Evolutionary conservation across 2,113 vertebrate species (phyloP), one percentile per base, ranked within the genome.

Genomic region (Ascaphus truei): DNA sequence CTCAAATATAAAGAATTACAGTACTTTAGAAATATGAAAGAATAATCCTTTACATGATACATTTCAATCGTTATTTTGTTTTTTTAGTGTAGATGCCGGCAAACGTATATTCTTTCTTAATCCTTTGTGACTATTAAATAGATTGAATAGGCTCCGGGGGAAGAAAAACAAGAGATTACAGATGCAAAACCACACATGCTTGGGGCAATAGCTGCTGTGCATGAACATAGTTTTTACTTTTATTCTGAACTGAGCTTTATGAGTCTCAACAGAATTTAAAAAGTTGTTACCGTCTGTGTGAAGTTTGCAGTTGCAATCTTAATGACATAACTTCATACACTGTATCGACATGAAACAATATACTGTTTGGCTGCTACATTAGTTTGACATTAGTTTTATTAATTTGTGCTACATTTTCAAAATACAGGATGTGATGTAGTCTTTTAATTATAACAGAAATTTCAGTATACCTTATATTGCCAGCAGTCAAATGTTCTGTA

Each of bases 61-160:
- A 55, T 30, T 66, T 66, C 63, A 66, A 66, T 66, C 20, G 62
- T 66, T 66, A n/a, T n/a, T 66, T 65, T 55, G 62, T 66, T 66
- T 55, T 66, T 36, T 66, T 43, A 55, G 22, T 66, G 37, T 55
- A 31, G 33, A 66, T 43, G 50, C 63, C 26, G 23, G 26, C 48
- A 66, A 66, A 66, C 50, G 43, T 50, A 55, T 66, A 55, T 52
- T 64, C 63, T 66, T 66, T 41, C 63, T 66, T 66, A 66, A 66
- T 66, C 63, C 63, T 66, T 52, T 66, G 18, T 55, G 26, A 36
- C 48, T 66, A 66, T 66, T 66, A 53, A 51, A 55, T 22, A 39
- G 50, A 53, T 66, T 66, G 50, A 53, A 66, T 41, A 31, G 50
- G 47, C 63, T 66, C 63, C 50, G 43, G 63, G 63, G 61, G 26